These are phyloP conservation scores for Schizopygopsis malacanthus DNA, from an alignment of 2,797 vertebrate species.

Conservation along the genomic window DNA sequence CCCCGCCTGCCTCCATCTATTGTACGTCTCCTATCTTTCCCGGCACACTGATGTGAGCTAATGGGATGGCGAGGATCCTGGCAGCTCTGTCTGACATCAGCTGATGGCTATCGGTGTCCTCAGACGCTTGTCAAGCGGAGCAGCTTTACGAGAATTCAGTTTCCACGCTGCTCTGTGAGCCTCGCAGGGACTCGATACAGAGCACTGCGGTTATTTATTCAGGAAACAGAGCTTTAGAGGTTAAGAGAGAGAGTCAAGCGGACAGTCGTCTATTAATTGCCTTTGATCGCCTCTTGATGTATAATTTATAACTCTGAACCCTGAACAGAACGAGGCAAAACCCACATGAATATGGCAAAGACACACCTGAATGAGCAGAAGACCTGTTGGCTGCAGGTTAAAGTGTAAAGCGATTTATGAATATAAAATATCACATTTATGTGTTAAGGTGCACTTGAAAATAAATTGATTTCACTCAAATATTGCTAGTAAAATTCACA, in stretches of 20 bases:
- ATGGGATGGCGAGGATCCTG: slow-evolving; percentile 58
- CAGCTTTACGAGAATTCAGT: slow-evolving; percentile 33
- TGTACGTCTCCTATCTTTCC: slow-evolving; percentile 52
- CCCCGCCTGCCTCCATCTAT: slow-evolving; percentile 38
- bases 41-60: slow-evolving; percentile 60
- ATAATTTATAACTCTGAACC: slow-evolving; percentile 73
- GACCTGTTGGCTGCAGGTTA: not conserved
- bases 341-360: slow-evolving; percentile 47
- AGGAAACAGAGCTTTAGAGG: slow-evolving; percentile 66
- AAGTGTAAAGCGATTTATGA: not conserved
- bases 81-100: slow-evolving; percentile 58
- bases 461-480: not conserved
- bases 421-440: not conserved
- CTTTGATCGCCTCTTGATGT: slow-evolving; percentile 74
- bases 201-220: slow-evolving; percentile 72
- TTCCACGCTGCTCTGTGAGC: slow-evolving; percentile 16
- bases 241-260: slow-evolving; percentile 74
- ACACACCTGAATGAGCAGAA: not conserved
- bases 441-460: not conserved
- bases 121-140: not conserved
- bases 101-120: slow-evolving; percentile 65
- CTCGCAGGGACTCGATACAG: slow-evolving; percentile 56
- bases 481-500: not conserved
- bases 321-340: slow-evolving; percentile 53
- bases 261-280: slow-evolving; percentile 74